Evolutionary conservation across 2,888 invertebrate species (phyloP).

Genomic region (Eupeodes luniger): DNA sequence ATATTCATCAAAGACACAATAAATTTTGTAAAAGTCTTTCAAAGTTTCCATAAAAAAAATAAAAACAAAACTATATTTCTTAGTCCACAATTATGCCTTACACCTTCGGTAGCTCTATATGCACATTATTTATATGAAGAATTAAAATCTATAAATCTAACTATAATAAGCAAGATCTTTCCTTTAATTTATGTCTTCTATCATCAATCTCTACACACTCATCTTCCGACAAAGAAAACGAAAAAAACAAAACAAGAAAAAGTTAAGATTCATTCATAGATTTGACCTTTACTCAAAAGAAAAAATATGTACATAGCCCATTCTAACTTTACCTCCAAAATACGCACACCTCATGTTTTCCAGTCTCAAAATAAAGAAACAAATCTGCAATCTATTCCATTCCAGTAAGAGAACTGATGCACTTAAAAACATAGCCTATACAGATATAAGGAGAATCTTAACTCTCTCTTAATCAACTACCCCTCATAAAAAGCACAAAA

Average conservation of each 20-base stretch:
- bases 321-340: background rate
- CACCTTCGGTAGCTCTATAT: background rate
- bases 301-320: conserved; percentile 7
- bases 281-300: conserved; percentile 21
- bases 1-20: too few species aligned
- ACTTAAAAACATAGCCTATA: background rate
- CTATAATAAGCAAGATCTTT: conserved; percentile 1
- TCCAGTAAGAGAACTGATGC: conserved; percentile 60
- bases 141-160: background rate
- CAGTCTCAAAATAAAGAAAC: conserved; percentile 8
- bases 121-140: background rate
- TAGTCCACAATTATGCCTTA: too few species aligned
- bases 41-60: too few species aligned
- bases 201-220: background rate
- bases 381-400: conserved; percentile 20
- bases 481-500: conserved; percentile 17
- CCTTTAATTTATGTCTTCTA: background rate
- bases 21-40: too few species aligned
- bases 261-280: conserved; percentile 53
- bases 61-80: too few species aligned
- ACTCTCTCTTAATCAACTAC: conserved; percentile 41
- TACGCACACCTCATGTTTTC: conserved; percentile 28
- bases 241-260: conserved; percentile 12
- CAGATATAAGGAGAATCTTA: conserved; percentile 25
- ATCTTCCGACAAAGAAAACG: background rate